Percentiles rank a stretch among this genome's conserved stretches.
phyloP scores from a whole-genome alignment of 2,888 invertebrate genomes.

The Leucophora obtusa region DNA sequence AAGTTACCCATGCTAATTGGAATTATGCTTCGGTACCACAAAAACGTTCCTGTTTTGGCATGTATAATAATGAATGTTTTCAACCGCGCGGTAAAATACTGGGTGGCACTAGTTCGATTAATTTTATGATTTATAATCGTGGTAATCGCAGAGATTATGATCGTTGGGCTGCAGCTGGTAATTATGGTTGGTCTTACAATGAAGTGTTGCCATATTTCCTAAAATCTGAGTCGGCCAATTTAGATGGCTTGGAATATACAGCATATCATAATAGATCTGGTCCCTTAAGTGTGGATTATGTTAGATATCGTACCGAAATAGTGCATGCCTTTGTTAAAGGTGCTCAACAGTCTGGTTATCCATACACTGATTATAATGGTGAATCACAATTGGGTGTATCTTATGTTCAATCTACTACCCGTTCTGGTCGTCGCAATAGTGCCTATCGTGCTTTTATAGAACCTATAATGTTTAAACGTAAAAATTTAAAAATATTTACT shows the following conservation, averaged over 20 bases:
- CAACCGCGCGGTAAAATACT: constrained; percentile 81
- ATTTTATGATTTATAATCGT: constrained; percentile 84
- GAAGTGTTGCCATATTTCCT: constrained; percentile 81
- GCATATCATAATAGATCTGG: constrained; percentile 82
- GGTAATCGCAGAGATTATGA: constrained; percentile 86
- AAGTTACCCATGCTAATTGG: constrained; percentile 81
- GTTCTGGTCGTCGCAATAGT: constrained; percentile 82
- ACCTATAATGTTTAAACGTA: constrained; percentile 80
- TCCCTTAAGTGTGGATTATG: constrained; percentile 81
- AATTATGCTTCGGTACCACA: constrained; percentile 83
- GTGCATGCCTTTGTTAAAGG: constrained; percentile 81
- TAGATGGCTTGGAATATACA: constrained; percentile 78
- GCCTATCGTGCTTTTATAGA: constrained; percentile 82
- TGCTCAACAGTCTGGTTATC: constrained; percentile 82
- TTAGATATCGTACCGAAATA: constrained; percentile 79
- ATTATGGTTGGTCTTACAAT: constrained; percentile 84
- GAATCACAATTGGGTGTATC: constrained; percentile 82
- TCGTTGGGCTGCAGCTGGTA: constrained; percentile 82
- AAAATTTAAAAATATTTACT: constrained; percentile 83
- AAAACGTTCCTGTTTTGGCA: constrained; percentile 81
- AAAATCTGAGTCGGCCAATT: constrained; percentile 80
- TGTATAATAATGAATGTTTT: constrained; percentile 71
- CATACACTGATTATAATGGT: constrained; percentile 84
- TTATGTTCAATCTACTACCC: constrained; percentile 81
- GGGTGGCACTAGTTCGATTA: constrained; percentile 81